Percentiles rank a stretch among this genome's conserved stretches.
Evolutionary conservation across 2,113 vertebrate genomes (phyloP).

Genomic region (Theropithecus gelada): DNA sequence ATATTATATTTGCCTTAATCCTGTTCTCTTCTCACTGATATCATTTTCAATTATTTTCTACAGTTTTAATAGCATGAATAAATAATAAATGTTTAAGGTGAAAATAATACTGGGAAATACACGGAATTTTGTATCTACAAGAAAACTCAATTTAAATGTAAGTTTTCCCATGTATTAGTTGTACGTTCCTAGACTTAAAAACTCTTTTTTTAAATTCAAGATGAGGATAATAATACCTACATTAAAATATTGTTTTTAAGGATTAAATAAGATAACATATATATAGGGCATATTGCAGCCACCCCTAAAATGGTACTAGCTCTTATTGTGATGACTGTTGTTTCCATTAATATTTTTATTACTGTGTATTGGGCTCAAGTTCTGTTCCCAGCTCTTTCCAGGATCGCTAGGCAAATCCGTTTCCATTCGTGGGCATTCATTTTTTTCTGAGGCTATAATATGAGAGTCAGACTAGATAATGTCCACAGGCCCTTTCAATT

Average conservation of each 20-base stretch:
- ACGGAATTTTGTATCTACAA: neutral
- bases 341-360: neutral
- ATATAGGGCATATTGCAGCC: neutral
- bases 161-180: neutral
- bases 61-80: neutral
- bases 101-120: conserved; percentile 1
- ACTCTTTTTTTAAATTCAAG: neutral
- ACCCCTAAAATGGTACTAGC: neutral
- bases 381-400: neutral
- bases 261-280: neutral
- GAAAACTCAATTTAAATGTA: neutral
- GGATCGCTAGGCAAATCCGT: neutral
- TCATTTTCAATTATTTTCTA: neutral
- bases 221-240: neutral
- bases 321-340: neutral
- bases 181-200: conserved; percentile 10
- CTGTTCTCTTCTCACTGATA: neutral
- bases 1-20: neutral
- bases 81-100: neutral
- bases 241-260: neutral
- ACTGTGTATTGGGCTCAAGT: neutral
- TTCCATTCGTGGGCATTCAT: neutral
- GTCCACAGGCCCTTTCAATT: neutral
- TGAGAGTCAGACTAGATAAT: neutral
- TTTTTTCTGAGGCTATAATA: neutral